phyloP scores from a whole-genome alignment of 2,113 vertebrate genomes.

The Trachemys scripta region DNA sequence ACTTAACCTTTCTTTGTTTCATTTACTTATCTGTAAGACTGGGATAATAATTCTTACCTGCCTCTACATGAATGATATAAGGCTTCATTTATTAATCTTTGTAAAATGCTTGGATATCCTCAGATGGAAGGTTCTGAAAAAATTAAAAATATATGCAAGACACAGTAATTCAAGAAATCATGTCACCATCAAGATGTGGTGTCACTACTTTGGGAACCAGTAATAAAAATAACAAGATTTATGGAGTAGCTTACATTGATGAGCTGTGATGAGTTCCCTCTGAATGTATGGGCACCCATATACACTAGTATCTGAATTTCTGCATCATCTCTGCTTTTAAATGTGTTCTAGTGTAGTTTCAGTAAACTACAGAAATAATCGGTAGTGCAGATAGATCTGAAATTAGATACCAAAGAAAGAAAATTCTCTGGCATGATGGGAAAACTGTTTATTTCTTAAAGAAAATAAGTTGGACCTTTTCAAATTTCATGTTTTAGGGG shows the following conservation, averaged over 20 bases:
- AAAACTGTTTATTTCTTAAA: slow-evolving; percentile 52
- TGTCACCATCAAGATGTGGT: not conserved
- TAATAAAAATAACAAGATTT: slow-evolving; percentile 1
- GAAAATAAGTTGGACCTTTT: slow-evolving; percentile 50
- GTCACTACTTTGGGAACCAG: not conserved
- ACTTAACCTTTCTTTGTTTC: not conserved
- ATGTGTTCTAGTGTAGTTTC: not conserved
- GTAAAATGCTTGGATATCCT: not conserved
- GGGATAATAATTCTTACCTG: not conserved
- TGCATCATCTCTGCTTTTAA: not conserved
- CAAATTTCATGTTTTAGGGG: slow-evolving; percentile 26
- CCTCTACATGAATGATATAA: not conserved
- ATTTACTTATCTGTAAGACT: not conserved
- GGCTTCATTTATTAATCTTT: not conserved
- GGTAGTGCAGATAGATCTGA: slow-evolving; percentile 17
- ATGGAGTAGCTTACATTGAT: not conserved
- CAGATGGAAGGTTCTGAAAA: not conserved
- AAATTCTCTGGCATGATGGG: slow-evolving; percentile 13
- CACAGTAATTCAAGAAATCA: not conserved
- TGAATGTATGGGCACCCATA: not conserved
- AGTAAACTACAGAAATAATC: slow-evolving; percentile 50
- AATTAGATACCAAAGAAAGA: slow-evolving; percentile 31
- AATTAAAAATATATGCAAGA: not conserved
- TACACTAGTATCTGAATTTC: slow-evolving; percentile 28
- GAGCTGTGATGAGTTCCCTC: slow-evolving; percentile 21